Percentiles rank a stretch among this genome's conserved stretches.
phyloP scores from a whole-genome alignment of 2,113 vertebrate species.

The Apus apus region DNA sequence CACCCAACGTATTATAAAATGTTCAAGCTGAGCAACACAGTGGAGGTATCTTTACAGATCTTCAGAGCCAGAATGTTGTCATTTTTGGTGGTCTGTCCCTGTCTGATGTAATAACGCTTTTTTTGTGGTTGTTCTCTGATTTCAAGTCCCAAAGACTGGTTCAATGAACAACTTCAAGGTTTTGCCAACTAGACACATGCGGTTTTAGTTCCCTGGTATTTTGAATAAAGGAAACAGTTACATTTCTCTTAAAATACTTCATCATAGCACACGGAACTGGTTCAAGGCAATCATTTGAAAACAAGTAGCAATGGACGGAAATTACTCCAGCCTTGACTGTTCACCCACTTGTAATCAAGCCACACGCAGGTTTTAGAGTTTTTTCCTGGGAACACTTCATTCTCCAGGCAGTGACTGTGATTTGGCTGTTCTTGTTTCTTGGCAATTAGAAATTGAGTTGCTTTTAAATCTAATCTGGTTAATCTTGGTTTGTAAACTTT shows the following conservation, averaged over 20 bases:
- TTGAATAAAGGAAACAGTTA: neutral
- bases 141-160: neutral
- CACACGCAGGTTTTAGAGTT: neutral
- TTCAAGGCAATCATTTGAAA: neutral
- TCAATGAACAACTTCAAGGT: slow-evolving; percentile 9
- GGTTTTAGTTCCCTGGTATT: neutral
- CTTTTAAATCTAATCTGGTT: neutral
- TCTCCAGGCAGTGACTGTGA: neutral
- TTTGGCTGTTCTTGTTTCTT: neutral
- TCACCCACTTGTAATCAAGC: neutral
- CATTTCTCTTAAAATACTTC: neutral
- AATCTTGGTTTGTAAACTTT: neutral
- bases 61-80: neutral
- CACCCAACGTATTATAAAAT: neutral
- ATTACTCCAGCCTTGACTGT: neutral
- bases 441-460: neutral
- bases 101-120: neutral
- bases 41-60: neutral
- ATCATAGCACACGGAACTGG: neutral
- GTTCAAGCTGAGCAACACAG: neutral
- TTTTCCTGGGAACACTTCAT: neutral
- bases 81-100: neutral
- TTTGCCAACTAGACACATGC: neutral
- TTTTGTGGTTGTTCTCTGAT: neutral
- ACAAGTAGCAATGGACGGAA: neutral